These are phyloP conservation scores for Leucopternis melanops DNA, from an alignment of 2,113 vertebrate genomes.

Conservation along the genomic window DNA sequence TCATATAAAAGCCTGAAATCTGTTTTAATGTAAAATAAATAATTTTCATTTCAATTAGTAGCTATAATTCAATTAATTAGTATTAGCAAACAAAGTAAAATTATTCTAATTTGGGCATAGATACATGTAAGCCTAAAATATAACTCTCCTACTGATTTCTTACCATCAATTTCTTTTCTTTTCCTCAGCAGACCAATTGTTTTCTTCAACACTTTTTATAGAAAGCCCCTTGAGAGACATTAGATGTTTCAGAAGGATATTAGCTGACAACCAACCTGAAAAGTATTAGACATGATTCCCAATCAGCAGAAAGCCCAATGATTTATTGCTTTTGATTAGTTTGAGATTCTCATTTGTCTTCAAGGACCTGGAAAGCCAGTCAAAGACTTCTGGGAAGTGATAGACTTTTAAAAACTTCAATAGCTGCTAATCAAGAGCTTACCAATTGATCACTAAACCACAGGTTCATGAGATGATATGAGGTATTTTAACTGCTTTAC, in stretches of 20 bases:
- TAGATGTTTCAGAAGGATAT: slow-evolving; percentile 33
- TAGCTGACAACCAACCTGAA: slow-evolving; percentile 41
- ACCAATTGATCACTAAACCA: slow-evolving; percentile 22
- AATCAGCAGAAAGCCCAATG: slow-evolving; percentile 45
- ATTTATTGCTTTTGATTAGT: slow-evolving; percentile 54
- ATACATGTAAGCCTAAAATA: neutral
- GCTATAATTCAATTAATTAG: neutral
- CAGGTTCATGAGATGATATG: neutral
- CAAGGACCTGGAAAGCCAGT: slow-evolving; percentile 8
- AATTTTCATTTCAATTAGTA: neutral
- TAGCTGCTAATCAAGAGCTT: slow-evolving; percentile 30
- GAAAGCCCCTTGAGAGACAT: slow-evolving; percentile 4
- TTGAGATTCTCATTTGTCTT: slow-evolving; percentile 52
- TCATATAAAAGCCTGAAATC: neutral
- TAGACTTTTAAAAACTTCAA: slow-evolving; percentile 34
- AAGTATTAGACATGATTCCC: neutral
- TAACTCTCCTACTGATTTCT: neutral
- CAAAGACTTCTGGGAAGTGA: slow-evolving; percentile 51
- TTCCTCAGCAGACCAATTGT: neutral
- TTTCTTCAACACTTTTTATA: neutral
- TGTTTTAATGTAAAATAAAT: neutral
- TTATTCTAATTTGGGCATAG: neutral
- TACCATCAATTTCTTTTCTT: neutral
- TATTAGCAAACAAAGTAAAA: neutral
- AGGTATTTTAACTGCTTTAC: neutral